Base-by-base conservation (phyloP, 2,113 vertebrate species). In the Pangasianodon hypophthalmus region DNA sequence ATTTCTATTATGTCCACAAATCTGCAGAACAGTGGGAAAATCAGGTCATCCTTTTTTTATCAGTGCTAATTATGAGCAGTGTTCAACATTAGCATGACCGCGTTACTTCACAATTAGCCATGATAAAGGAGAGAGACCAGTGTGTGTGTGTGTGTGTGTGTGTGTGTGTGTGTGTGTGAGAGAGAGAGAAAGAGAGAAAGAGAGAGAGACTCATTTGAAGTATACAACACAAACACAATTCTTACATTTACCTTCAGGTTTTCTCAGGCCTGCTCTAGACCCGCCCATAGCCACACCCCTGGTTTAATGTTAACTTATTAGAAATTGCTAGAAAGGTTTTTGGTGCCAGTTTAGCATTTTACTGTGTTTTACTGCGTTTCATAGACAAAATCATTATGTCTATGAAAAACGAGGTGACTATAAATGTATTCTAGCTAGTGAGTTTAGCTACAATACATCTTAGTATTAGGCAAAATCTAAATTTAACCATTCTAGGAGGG, bases 41-140 rank as follows among this genome's bases (percentile, higher is more conserved):
- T 48, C 44, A 29, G 75, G 75, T 79, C 75, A 79, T 26, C 10
- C 75, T 79, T 79, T 79, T 54, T 44, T 48, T 79, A 79, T 79
- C 11, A 79, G 44, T 14, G 11, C 44, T 79, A 79, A 50, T 77
- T 77, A 77, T 24, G 41, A 77, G 44, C 10, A 77, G 3, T 19
- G 37, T 44, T 75, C 71, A 77, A 46, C 73, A 77, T 77, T 26
- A 77, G 44, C 41, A 77, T 9, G 41, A 11, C 9, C 9, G 19
- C 4, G 1, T 77, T 26, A 77, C 41, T 46, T 26, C 21, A 77
- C 9, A 46, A 46, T 77, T 26, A 77, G 19, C 7, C 37, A 46
- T 46, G 19, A 4, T 44, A 77, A 77, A 13, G 41, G 11, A 77
- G 44, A 1, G 3, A 71, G 67, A 69, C 24, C 13, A 18, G n/a